A percentile compares a stretch with the other conserved stretches of the same genome.
Conservation (phyloP, 2,113 vertebrate genomes). For the Falcunculus frontatus region DNA sequence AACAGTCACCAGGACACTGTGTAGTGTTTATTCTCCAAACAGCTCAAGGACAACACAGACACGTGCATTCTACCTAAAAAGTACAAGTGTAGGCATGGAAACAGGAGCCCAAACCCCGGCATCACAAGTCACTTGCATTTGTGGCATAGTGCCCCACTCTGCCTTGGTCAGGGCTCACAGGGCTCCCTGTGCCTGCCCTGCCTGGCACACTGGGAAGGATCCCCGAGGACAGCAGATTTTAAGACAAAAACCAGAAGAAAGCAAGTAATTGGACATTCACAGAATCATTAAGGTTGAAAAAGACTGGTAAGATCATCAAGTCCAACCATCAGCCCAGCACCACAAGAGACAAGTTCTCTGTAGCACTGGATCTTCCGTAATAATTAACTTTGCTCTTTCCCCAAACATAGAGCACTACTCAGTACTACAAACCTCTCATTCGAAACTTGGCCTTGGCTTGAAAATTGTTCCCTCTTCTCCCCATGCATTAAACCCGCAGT, state of each 20-base stretch:
- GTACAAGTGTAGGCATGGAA: not conserved
- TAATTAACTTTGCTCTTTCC: not conserved
- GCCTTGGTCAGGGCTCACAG: not conserved
- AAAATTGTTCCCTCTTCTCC: not conserved
- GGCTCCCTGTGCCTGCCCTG: not conserved
- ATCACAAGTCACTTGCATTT: not conserved
- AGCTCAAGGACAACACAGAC: not conserved
- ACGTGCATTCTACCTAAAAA: not conserved
- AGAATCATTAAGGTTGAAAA: not conserved
- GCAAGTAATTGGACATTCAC: not conserved
- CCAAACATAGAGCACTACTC: not conserved
- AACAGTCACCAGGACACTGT: not conserved
- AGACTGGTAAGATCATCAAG: not conserved
- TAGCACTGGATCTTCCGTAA: not conserved
- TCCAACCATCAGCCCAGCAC: not conserved
- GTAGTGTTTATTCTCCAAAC: not conserved
- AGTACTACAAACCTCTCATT: not conserved
- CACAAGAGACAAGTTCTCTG: not conserved
- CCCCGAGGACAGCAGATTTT: not conserved
- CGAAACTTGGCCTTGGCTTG: not conserved
- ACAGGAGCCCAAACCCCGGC: fast-evolving
- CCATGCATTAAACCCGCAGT: not conserved
- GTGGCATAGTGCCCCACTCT: not conserved
- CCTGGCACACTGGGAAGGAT: not conserved
- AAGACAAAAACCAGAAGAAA: not conserved